Percentiles rank a stretch among this genome's conserved stretches.
Conservation (phyloP, 2,888 invertebrate genomes). For the Ormyrus labotus region DNA sequence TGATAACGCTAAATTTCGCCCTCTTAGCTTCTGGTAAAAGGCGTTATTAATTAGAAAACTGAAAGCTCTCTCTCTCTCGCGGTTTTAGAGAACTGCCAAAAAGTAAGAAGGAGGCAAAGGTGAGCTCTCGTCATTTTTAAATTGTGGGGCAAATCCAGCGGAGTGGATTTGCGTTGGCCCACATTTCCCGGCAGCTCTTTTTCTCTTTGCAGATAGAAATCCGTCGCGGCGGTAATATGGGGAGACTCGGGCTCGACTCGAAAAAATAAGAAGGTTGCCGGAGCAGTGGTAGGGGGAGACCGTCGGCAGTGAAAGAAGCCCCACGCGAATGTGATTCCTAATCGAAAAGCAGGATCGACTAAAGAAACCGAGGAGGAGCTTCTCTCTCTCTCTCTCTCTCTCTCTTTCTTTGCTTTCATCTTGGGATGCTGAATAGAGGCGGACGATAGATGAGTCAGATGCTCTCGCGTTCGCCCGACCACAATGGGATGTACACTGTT, state of each 20-base stretch:
- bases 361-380: background rate
- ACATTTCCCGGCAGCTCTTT: constrained; percentile 22
- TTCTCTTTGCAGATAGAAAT: constrained; percentile 47
- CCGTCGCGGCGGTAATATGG: constrained; percentile 25
- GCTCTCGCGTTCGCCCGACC: constrained; percentile 14
- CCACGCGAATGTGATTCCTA: constrained; percentile 46
- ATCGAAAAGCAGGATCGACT: constrained; percentile 51
- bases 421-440: constrained; percentile 41
- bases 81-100: background rate
- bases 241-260: background rate
- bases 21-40: constrained; percentile 2
- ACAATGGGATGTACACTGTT: constrained; percentile 49
- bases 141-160: constrained; percentile 42
- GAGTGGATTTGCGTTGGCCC: constrained; percentile 48
- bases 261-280: constrained; percentile 27
- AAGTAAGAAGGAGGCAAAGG: constrained; percentile 1
- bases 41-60: constrained; percentile 51
- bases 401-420: constrained; percentile 31
- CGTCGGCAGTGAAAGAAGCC: constrained; percentile 30
- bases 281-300: background rate
- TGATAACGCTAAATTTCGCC: too few relatives aligned
- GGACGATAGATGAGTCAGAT: constrained; percentile 40
- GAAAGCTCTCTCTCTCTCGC: constrained; percentile 29
- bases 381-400: background rate
- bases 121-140: constrained; percentile 47